Percentiles rank a stretch among this genome's conserved stretches.
These are phyloP conservation scores for Datnioides undecimradiatus DNA, from an alignment of 2,113 vertebrate species.

Conservation along the genomic window DNA sequence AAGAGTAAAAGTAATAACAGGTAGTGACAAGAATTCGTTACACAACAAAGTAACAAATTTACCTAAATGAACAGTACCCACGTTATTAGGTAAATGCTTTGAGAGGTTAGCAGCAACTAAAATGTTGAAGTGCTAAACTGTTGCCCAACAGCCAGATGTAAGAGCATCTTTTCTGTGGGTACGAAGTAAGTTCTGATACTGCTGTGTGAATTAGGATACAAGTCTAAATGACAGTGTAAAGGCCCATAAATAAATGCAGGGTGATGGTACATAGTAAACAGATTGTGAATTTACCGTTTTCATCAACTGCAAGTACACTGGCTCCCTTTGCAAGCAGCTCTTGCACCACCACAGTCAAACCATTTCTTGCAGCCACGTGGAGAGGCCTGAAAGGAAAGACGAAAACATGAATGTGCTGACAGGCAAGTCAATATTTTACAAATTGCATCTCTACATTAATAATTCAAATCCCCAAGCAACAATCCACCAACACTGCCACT, in stretches of 20 bases:
- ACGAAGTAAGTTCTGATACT: not conserved
- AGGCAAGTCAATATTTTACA: not conserved
- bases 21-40: too few relatives aligned
- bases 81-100: too few relatives aligned
- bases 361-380: slow-evolving; percentile 97
- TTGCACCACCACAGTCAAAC: slow-evolving; percentile 96
- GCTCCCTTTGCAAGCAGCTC: slow-evolving; percentile 98
- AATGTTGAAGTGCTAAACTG: not conserved
- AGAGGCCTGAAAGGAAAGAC: slow-evolving; percentile 87
- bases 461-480: slow-evolving; percentile 6
- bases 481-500: not conserved
- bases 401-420: not conserved
- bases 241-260: not conserved
- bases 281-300: slow-evolving; percentile 89
- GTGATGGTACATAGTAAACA: too few relatives aligned
- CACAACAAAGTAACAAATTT: too few relatives aligned
- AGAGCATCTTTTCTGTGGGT: not conserved
- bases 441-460: slow-evolving; percentile 9
- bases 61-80: too few relatives aligned
- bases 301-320: slow-evolving; percentile 98
- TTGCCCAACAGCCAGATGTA: not conserved
- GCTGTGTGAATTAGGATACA: not conserved
- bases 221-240: not conserved
- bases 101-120: too few relatives aligned
- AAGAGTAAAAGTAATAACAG: too few relatives aligned